Base-by-base conservation (phyloP, 2,113 vertebrate genomes). In the Pseudolaguvia tuberculata region DNA sequence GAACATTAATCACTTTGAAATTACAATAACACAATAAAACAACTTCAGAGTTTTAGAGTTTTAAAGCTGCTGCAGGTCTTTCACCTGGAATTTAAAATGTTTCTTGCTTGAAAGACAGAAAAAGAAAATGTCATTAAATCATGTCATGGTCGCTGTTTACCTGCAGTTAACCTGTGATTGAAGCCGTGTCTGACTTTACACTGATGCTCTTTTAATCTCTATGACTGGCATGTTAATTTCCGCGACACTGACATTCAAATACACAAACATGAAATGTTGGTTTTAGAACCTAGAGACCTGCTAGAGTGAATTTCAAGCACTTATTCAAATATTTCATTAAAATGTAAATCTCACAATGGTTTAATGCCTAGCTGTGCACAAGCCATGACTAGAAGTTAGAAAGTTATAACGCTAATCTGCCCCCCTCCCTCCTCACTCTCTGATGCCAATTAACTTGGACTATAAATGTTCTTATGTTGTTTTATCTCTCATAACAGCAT, bases 321-420 rank as follows among this genome's bases (percentile, higher is more conserved):
- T 92, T 91, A 91, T 90, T 91, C 91, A 92, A 92, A 92, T 91
- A 91, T 92, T 92, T 92, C 91, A 92, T 92, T 92, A 92, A 92
- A 92, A 92, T 92, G 91, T 92, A 92, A 91, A 92, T 92, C 91
- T 86, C 77, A 89, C 90, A 88, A 89, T 83, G 80, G 86, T 67
- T 78, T 85, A 79, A 85, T 81, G 86, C 88, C 90, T 89, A 78
- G 89, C 90, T 91, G 90, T 88, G 90, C 91, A 91, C 88, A 84
- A 90, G 89, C 88, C 91, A 91, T 91, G 90, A 91, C 90, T 88
- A 88, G 88, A 90, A 89, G 89, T 92, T 92, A 90, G 90, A 88
- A 92, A 91, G 89, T 91, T 91, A 88, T 84, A 87, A 87, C 84
- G 53, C 85, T 84, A 83, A 88, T 88, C 87, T 83, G 51, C 59